Evolutionary conservation across 2,797 vertebrate genomes (phyloP).

Genomic region (Oceanodroma leucorhoa): DNA sequence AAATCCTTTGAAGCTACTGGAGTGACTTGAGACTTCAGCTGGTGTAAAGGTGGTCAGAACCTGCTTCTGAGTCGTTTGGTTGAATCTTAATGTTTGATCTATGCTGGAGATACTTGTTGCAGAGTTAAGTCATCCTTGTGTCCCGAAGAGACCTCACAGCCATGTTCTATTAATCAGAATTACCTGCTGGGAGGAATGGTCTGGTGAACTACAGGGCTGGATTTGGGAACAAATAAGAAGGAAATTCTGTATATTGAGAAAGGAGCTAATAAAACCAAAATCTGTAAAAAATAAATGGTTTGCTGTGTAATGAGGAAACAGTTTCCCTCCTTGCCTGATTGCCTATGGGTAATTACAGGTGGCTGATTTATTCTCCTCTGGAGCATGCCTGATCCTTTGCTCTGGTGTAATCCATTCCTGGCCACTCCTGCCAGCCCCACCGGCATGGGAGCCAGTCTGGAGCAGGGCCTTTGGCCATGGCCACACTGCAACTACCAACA

Average conservation of each 20-base stretch:
- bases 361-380: background rate
- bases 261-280: background rate
- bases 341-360: background rate
- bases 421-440: background rate
- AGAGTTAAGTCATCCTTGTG: slow-evolving; percentile 33
- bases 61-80: background rate
- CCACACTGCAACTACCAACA: background rate
- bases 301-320: background rate
- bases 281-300: background rate
- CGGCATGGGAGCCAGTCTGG: background rate
- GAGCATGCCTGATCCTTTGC: background rate
- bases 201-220: background rate
- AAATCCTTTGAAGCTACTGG: background rate
- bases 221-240: background rate
- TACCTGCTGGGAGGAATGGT: background rate
- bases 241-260: background rate
- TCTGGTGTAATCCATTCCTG: background rate
- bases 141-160: slow-evolving; percentile 1
- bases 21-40: background rate
- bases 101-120: background rate
- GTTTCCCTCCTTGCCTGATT: background rate
- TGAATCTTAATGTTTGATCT: background rate
- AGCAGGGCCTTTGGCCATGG: background rate
- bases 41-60: background rate
- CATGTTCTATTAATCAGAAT: background rate